Conservation (phyloP, 2,113 vertebrate genomes). For the Brienomyrus longianalis region DNA sequence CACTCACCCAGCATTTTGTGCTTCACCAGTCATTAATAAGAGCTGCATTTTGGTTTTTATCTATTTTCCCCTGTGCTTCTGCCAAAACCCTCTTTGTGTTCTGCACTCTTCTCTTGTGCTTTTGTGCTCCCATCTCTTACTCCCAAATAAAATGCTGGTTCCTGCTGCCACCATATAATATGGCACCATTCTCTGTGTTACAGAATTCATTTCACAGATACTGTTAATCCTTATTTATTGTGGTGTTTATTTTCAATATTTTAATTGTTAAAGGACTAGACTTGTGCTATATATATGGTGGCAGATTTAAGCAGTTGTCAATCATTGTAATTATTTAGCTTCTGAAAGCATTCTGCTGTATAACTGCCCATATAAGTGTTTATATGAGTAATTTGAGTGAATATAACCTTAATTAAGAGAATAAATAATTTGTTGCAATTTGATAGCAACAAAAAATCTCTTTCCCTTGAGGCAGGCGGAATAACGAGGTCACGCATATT, state of each 20-base stretch:
- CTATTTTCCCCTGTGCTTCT: background rate
- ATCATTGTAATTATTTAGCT: background rate
- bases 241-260: background rate
- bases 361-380: background rate
- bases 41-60: background rate
- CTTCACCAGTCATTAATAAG: background rate
- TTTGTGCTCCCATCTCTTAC: background rate
- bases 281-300: background rate
- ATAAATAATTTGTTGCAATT: background rate
- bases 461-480: conserved; percentile 49
- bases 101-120: background rate
- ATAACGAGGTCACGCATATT: conserved; percentile 80
- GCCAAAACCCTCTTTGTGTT: background rate
- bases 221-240: background rate
- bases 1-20: background rate
- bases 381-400: background rate
- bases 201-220: background rate
- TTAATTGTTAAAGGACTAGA: background rate
- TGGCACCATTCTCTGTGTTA: background rate
- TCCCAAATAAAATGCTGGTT: background rate
- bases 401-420: background rate
- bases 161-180: background rate
- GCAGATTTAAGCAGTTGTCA: background rate
- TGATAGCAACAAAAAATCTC: background rate
- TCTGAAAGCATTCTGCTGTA: background rate